These are phyloP conservation scores for Mandrillus leucophaeus DNA, from an alignment of 2,113 vertebrate species.

Conservation along the genomic window DNA sequence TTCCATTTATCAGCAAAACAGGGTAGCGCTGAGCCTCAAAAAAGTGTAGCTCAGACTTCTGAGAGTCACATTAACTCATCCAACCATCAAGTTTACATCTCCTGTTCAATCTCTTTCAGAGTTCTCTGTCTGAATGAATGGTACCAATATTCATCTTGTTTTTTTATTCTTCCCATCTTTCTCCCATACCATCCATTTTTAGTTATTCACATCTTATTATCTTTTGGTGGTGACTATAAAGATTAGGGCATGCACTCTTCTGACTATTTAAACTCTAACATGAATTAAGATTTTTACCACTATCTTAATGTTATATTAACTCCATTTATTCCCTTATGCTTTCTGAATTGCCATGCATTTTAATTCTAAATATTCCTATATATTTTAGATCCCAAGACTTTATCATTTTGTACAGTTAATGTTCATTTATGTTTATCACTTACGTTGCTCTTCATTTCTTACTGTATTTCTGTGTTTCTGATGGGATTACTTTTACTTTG, in stretches of 20 bases:
- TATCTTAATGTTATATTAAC: background rate
- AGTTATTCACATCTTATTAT: background rate
- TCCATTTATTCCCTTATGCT: background rate
- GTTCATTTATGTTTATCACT: background rate
- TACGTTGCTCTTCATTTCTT: background rate
- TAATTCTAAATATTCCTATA: background rate
- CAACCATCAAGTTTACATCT: background rate
- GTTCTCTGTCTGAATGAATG: background rate
- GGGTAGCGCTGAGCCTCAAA: background rate
- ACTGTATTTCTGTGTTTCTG: background rate
- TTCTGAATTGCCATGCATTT: background rate
- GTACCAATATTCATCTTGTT: background rate
- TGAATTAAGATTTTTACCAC: background rate
- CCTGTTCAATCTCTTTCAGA: background rate
- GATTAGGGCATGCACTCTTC: background rate
- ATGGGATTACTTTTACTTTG: background rate
- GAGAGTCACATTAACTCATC: background rate
- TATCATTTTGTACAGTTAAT: background rate
- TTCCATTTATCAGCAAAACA: background rate
- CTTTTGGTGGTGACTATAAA: background rate
- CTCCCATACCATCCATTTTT: background rate
- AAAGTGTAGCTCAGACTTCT: background rate
- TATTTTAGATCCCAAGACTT: background rate
- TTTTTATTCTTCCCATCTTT: background rate
- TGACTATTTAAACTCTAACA: background rate